Percentiles rank a stretch among this genome's conserved stretches.
Evolutionary conservation across 2,113 vertebrate genomes (phyloP).

Genomic region (Lonchura striata): DNA sequence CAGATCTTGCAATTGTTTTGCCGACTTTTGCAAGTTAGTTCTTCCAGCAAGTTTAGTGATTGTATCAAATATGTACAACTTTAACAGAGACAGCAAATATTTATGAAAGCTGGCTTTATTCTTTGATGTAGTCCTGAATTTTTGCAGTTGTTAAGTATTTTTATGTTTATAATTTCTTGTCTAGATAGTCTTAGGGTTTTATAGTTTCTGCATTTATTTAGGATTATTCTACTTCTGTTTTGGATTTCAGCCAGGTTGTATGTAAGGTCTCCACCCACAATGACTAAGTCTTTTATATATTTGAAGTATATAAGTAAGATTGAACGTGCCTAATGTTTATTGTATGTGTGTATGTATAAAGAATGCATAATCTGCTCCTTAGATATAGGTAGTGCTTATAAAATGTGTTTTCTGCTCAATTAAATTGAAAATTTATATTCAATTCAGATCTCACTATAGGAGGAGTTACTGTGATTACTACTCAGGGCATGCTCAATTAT

Average conservation of each 20-base stretch:
- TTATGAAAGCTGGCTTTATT: background rate
- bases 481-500: background rate
- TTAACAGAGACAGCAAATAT: background rate
- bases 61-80: background rate
- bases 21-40: background rate
- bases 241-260: background rate
- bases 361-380: background rate
- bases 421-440: background rate
- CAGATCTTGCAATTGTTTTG: background rate
- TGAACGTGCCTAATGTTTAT: background rate
- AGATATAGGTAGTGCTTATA: background rate
- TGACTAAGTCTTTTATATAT: background rate
- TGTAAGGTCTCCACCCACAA: rapidly evolving
- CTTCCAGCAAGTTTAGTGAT: background rate
- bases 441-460: background rate
- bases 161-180: background rate
- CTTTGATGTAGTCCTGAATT: background rate
- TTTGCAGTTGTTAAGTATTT: background rate
- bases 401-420: background rate
- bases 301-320: background rate
- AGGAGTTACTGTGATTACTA: background rate
- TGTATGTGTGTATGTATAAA: background rate
- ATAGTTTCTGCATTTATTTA: no score
- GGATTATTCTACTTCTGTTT: no score
- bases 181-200: background rate